Base-by-base conservation (phyloP, 2,113 vertebrate genomes). In the Dendrocopos noguchii region DNA sequence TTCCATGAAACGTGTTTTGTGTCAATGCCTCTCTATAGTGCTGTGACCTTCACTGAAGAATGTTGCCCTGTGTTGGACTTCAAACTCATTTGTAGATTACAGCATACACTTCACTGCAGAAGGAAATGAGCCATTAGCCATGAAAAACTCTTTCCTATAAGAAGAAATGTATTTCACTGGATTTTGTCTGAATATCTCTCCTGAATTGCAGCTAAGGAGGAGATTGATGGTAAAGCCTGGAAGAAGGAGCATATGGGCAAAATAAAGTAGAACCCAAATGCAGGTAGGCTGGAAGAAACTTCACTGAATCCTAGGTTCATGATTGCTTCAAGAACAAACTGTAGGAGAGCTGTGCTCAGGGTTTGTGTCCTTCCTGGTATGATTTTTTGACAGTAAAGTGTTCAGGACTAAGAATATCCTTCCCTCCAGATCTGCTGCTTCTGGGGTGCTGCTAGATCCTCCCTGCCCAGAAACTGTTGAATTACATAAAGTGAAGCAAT, bases 11-110 rank as follows among this genome's bases (percentile, higher is more conserved):
- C 0, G 1, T 60, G 73, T 57, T 92, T 94, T 91, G 60, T 83
- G 82, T 92, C 81, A 89, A 13, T 82, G 84, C 19, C 42, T 91
- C 89, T 93, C 36, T 39, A 74, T 9, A 63, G 46, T 33, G 27
- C 47, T 80, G 57, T 87, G 89, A 94, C 84, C 79, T 89, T 95
- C 91, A 83, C 3, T 61, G 82, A 77, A 83, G 76, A 86, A 89
- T 46, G 79, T 88, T 87, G 89, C 33, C 65, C 60, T 31, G 12
- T 50, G 72, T 39, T 2, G 7, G 55, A 78, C 68, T 75, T 76
- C 76, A 94, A 78, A 74, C 61, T 78, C 72, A 44, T 83, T 92
- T 83, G 89, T 90, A 89, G 68, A 92, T 90, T 94, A 75, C 29
- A 72, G 59, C 28, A 75, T 67, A 67, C 60, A 71, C 91, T 91